A percentile compares a stretch with the other conserved stretches of the same genome.
phyloP scores from a whole-genome alignment of 2,888 invertebrate genomes.

The Drosophila cognata region DNA sequence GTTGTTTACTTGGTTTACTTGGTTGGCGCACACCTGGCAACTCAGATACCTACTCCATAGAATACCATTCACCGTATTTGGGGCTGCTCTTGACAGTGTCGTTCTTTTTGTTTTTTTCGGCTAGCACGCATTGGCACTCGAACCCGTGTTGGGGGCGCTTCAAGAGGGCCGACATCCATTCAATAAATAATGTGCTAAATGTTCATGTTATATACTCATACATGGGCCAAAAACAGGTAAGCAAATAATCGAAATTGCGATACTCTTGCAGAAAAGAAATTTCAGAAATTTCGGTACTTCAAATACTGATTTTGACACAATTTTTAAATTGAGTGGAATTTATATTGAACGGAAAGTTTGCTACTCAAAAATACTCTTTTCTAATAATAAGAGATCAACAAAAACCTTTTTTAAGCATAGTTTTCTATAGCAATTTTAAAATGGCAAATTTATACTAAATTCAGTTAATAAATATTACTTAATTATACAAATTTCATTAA shows the following conservation, averaged over 20 bases:
- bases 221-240: background rate
- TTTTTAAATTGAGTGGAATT: background rate
- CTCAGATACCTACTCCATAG: slow-evolving; percentile 18
- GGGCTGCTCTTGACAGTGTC: slow-evolving; percentile 34
- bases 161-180: slow-evolving; percentile 39
- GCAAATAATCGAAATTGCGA: background rate
- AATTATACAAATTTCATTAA: too few relatives aligned
- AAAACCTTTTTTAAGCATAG: background rate
- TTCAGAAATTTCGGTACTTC: background rate
- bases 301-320: background rate
- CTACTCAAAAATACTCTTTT: background rate
- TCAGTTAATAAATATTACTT: background rate
- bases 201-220: slow-evolving; percentile 13
- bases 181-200: slow-evolving; percentile 66
- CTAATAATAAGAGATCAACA: background rate
- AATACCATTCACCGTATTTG: slow-evolving; percentile 54
- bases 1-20: slow-evolving; percentile 44
- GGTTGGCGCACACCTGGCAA: slow-evolving; percentile 50
- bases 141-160: slow-evolving; percentile 54
- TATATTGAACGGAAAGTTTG: background rate
- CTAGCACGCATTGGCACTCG: slow-evolving; percentile 71
- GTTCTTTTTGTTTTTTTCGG: slow-evolving; percentile 22
- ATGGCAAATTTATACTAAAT: background rate
- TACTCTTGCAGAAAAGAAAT: slow-evolving; percentile 10
- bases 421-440: too few relatives aligned